A percentile compares a stretch with the other conserved stretches of the same genome.
These are phyloP conservation scores for Malurus cyaneus DNA, from an alignment of 2,113 vertebrate genomes.

Conservation along the genomic window DNA sequence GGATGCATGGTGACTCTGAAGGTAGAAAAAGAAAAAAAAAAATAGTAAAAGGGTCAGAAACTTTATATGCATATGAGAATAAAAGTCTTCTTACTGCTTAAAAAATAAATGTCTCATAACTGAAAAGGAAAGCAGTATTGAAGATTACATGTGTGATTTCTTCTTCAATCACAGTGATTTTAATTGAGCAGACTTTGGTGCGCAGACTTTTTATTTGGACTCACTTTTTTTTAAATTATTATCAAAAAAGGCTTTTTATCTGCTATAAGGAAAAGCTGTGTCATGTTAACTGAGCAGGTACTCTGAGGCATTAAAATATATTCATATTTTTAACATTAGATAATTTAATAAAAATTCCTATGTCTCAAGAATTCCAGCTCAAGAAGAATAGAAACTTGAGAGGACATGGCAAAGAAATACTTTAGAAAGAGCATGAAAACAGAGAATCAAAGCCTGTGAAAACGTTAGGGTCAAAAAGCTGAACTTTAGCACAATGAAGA, in stretches of 20 bases:
- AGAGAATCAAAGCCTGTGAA: not conserved
- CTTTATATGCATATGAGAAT: not conserved
- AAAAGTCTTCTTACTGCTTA: not conserved
- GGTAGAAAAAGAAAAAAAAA: not conserved
- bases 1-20: not conserved
- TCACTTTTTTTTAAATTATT: no score
- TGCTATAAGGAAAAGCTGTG: not conserved
- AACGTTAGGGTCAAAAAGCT: not conserved
- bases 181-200: not conserved
- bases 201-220: no score
- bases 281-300: not conserved
- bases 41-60: not conserved
- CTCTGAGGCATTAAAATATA: not conserved
- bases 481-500: not conserved
- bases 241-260: not conserved
- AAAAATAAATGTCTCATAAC: not conserved
- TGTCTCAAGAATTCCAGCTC: not conserved
- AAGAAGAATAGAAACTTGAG: not conserved
- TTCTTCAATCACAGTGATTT: not conserved
- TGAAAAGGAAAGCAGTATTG: not conserved
- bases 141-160: not conserved
- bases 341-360: not conserved
- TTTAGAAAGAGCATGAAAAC: not conserved
- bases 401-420: not conserved
- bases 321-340: not conserved